Conservation (phyloP, 2,888 invertebrate species). For the Ormyrus nitidulus region DNA sequence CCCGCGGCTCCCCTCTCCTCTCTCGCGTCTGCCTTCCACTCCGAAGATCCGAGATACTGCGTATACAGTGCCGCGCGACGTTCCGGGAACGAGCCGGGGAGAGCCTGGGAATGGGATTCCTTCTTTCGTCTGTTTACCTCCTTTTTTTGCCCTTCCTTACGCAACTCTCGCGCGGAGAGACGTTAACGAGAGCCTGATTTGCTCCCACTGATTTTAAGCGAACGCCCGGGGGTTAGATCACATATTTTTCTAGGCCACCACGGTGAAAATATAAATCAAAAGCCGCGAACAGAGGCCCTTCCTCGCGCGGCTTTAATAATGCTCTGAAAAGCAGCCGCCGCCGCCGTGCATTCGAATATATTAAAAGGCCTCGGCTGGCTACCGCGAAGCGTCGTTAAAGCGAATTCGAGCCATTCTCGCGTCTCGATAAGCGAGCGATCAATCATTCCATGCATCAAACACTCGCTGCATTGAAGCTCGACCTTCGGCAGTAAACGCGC, state of each 20-base stretch:
- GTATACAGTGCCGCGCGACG: background rate
- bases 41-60: slow-evolving; percentile 14
- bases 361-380: background rate
- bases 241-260: too few species aligned
- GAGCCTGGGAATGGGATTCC: slow-evolving; percentile 3
- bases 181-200: too few species aligned
- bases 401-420: too few species aligned
- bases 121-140: background rate
- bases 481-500: background rate
- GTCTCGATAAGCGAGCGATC: background rate
- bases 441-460: background rate
- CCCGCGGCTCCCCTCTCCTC: background rate
- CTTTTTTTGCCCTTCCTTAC: background rate
- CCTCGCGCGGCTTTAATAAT: too few species aligned
- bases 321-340: too few species aligned
- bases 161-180: background rate
- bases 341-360: too few species aligned
- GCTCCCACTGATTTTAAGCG: too few species aligned
- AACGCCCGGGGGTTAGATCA: too few species aligned
- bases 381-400: background rate
- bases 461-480: background rate
- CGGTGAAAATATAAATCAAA: too few species aligned
- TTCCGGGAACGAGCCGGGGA: slow-evolving; percentile 1
- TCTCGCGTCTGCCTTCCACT: background rate
- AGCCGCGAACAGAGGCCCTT: too few species aligned